These are phyloP conservation scores for Struthio camelus DNA, from an alignment of 2,113 vertebrate genomes.

Conservation along the genomic window DNA sequence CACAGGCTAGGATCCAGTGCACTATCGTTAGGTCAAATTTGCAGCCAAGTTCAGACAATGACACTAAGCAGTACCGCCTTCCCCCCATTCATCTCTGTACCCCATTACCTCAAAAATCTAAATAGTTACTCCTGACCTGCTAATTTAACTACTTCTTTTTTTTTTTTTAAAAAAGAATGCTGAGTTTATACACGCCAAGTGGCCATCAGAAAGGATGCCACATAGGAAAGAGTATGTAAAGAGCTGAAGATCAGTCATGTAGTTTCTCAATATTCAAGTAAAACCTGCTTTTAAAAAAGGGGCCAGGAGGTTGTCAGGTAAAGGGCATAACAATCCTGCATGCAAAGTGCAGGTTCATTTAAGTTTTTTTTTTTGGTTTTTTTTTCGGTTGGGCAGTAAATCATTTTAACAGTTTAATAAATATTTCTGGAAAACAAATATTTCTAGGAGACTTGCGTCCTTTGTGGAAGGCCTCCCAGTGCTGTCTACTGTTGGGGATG, in stretches of 20 bases:
- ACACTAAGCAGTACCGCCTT: neutral
- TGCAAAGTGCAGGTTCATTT: conserved; percentile 19
- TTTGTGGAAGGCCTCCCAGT: neutral
- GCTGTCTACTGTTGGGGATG: neutral
- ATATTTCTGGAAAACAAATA: conserved; percentile 48
- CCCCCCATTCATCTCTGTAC: neutral
- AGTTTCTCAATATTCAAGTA: neutral
- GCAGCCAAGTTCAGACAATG: neutral
- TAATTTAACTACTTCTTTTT: neutral
- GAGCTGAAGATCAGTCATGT: neutral
- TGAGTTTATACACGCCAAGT: neutral
- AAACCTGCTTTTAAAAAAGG: conserved; percentile 15
- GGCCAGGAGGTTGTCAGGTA: conserved; percentile 14
- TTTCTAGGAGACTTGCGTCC: neutral
- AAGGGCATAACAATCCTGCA: neutral
- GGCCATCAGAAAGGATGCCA: neutral
- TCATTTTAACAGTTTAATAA: conserved; percentile 69
- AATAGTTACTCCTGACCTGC: neutral
- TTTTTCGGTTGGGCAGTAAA: conserved; percentile 34
- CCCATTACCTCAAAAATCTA: neutral
- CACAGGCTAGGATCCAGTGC: accelerated
- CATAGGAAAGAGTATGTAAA: neutral
- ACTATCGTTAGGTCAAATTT: neutral
- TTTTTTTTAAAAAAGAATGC: neutral
- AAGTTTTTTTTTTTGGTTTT: neutral